Percentiles rank a stretch among this genome's conserved stretches.
These are phyloP conservation scores for Lucinisca nassula DNA, from an alignment of 2,888 invertebrate species.

Conservation along the genomic window DNA sequence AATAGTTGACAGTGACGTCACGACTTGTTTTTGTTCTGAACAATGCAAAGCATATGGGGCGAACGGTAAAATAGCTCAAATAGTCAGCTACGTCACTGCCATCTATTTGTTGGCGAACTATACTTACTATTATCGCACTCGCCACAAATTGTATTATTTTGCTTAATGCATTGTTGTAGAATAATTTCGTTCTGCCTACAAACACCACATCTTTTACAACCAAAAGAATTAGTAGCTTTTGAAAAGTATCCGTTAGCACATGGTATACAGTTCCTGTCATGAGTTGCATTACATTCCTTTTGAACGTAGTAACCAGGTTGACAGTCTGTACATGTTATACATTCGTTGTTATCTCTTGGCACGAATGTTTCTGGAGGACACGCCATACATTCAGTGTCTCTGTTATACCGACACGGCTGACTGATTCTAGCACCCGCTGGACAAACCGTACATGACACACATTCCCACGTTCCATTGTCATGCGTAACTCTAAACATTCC, in stretches of 20 bases:
- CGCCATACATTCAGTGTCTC: neutral
- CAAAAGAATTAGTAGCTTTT: neutral
- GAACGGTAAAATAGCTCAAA: too few relatives aligned
- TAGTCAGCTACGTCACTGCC: too few relatives aligned
- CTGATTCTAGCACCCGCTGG: neutral
- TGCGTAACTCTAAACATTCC: neutral
- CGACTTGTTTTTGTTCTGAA: too few relatives aligned
- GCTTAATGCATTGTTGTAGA: neutral
- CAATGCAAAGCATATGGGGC: too few relatives aligned
- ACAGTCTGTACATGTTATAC: neutral
- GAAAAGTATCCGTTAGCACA: neutral
- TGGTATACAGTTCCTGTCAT: neutral
- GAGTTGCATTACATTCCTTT: neutral
- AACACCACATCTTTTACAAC: neutral
- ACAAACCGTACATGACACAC: neutral
- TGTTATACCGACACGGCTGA: neutral
- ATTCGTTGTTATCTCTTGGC: neutral
- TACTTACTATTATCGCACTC: neutral
- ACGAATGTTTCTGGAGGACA: neutral
- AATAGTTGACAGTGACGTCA: too few relatives aligned
- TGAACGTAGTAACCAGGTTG: constrained; percentile 1
- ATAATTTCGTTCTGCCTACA: neutral
- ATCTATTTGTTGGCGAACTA: too few relatives aligned
- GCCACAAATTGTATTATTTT: neutral
- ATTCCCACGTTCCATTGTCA: neutral